Evolutionary conservation across 2,888 invertebrate genomes (phyloP).

Genomic region (Perithous albicinctus): DNA sequence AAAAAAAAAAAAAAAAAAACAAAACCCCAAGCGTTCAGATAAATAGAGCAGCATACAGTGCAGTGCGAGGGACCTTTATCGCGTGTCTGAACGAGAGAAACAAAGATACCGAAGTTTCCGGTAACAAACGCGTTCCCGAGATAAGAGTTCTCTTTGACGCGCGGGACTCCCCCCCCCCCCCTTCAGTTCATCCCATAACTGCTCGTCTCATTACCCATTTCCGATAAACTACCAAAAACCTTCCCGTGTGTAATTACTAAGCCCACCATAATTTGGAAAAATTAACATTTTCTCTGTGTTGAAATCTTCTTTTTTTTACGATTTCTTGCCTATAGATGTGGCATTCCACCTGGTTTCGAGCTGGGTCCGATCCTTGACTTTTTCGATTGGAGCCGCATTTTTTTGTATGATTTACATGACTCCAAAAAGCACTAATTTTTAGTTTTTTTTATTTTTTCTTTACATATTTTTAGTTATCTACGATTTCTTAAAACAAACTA

Average conservation of each 20-base stretch:
- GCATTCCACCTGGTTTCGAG: too few relatives aligned
- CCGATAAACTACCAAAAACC: not conserved
- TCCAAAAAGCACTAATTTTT: too few relatives aligned
- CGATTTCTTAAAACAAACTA: too few relatives aligned
- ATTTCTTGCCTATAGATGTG: too few relatives aligned
- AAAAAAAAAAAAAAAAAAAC: constrained; percentile 13
- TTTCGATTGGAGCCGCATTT: too few relatives aligned
- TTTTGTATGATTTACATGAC: too few relatives aligned
- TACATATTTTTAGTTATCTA: too few relatives aligned
- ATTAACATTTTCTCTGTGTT: too few relatives aligned
- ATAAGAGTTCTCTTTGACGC: constrained; percentile 65
- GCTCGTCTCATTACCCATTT: constrained; percentile 12
- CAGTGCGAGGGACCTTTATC: constrained; percentile 51
- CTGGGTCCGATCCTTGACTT: too few relatives aligned
- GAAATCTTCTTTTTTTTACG: too few relatives aligned
- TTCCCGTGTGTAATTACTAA: not conserved
- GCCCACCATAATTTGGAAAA: not conserved
- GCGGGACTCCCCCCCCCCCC: constrained; percentile 30
- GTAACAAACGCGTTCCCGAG: constrained; percentile 72
- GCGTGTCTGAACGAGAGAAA: constrained; percentile 69
- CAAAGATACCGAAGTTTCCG: constrained; percentile 78
- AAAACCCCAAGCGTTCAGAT: constrained; percentile 24
- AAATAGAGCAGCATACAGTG: constrained; percentile 41
- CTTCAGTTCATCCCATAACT: constrained; percentile 26
- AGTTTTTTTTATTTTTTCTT: too few relatives aligned